Percentiles rank a stretch among this genome's conserved stretches.
Evolutionary conservation across 2,797 vertebrate genomes (phyloP).

Genomic region (Bufotes viridis): DNA sequence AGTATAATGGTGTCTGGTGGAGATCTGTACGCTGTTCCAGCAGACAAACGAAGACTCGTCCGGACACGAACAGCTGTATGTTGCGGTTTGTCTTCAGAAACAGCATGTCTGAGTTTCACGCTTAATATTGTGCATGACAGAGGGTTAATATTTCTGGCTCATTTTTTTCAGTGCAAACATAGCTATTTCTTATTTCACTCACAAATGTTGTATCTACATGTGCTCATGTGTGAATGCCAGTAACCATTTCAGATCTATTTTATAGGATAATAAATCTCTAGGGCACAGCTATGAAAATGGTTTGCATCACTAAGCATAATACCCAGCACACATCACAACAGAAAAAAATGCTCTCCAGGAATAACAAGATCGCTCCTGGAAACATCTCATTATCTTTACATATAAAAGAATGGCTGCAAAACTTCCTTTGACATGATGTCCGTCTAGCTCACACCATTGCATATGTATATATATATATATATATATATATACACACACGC

Average conservation of each 20-base stretch:
- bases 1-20: too few species aligned
- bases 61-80: too few species aligned
- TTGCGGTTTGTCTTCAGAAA: too few species aligned
- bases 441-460: neutral
- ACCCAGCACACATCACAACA: constrained; percentile 18
- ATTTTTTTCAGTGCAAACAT: neutral
- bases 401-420: constrained; percentile 31
- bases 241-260: constrained; percentile 24
- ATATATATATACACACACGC: neutral
- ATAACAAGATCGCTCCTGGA: constrained; percentile 29
- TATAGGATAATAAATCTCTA: constrained; percentile 45
- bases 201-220: constrained; percentile 13
- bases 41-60: too few species aligned
- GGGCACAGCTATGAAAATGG: constrained; percentile 29
- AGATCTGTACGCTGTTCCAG: too few species aligned
- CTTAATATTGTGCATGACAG: neutral
- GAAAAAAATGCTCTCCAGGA: constrained; percentile 26
- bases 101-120: too few species aligned
- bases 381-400: constrained; percentile 35
- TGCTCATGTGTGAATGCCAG: constrained; percentile 42
- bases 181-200: neutral
- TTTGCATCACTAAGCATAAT: constrained; percentile 47
- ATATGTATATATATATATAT: too few species aligned
- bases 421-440: constrained; percentile 5
- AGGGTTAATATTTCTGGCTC: neutral